Evolutionary conservation across 2,888 invertebrate genomes (phyloP).

Genomic region (Drosophila demipolita): DNA sequence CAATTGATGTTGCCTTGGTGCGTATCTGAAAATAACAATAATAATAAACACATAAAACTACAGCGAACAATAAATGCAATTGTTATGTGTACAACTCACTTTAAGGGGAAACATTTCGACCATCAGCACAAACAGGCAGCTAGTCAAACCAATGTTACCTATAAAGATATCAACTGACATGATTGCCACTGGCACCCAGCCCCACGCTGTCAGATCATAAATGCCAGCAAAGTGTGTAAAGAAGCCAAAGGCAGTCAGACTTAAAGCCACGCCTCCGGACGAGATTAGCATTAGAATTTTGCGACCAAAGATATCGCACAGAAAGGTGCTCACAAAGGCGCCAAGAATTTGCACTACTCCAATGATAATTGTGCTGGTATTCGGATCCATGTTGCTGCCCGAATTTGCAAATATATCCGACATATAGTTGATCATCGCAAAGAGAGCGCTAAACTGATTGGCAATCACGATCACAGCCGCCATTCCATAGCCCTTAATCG

Average conservation of each 20-base stretch:
- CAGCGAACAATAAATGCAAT: neutral
- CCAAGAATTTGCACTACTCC: constrained; percentile 82
- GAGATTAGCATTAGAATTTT: constrained; percentile 79
- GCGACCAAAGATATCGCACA: constrained; percentile 81
- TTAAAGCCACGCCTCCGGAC: constrained; percentile 71
- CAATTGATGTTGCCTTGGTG: constrained; percentile 68
- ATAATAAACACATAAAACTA: neutral
- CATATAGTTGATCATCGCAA: constrained; percentile 82
- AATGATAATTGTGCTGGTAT: constrained; percentile 80
- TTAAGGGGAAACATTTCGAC: constrained; percentile 83
- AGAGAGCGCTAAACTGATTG: constrained; percentile 81
- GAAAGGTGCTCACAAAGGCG: constrained; percentile 70
- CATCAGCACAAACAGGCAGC: constrained; percentile 80
- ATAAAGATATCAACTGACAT: constrained; percentile 81
- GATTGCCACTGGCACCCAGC: constrained; percentile 79
- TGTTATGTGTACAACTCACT: constrained; percentile 51
- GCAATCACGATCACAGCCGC: constrained; percentile 70
- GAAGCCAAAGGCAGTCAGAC: constrained; percentile 70
- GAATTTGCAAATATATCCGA: constrained; percentile 80
- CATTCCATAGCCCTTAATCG: constrained; percentile 70
- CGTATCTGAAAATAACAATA: constrained; percentile 75
- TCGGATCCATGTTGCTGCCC: constrained; percentile 77
- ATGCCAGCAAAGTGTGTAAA: constrained; percentile 66
- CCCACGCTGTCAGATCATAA: constrained; percentile 59
- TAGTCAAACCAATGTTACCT: constrained; percentile 80